phyloP scores from a whole-genome alignment of 2,797 vertebrate genomes.

The Anomalospiza imberbis region DNA sequence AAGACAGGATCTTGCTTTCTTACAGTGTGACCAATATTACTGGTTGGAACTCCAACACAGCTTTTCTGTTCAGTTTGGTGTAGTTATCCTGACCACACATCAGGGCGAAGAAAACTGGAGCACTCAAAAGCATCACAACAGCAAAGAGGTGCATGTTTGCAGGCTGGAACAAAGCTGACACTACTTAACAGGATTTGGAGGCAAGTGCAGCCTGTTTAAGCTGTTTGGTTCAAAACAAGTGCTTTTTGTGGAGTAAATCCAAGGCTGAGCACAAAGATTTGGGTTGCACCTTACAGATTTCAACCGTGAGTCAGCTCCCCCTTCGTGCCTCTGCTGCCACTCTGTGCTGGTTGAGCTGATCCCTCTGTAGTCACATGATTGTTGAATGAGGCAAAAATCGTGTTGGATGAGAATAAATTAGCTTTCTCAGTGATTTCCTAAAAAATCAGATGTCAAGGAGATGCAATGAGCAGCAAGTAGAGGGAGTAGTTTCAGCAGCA shows the following conservation, averaged over 20 bases:
- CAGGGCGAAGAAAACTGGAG: neutral
- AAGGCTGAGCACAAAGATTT: neutral
- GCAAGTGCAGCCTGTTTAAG: neutral
- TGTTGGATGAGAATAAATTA: neutral
- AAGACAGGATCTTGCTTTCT: neutral
- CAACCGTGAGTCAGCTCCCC: neutral
- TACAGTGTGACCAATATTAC: fast-evolving
- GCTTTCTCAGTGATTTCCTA: neutral
- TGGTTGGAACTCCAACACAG: neutral
- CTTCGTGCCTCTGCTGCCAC: neutral
- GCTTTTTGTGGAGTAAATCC: neutral
- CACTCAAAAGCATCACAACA: neutral
- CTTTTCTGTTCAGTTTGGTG: neutral
- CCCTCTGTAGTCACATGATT: neutral
- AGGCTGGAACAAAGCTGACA: neutral
- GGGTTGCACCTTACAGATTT: neutral
- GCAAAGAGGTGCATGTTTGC: neutral
- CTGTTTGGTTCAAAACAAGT: neutral
- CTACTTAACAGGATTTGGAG: neutral
- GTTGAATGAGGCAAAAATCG: neutral
- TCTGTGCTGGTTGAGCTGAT: neutral
- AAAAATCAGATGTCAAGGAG: neutral
- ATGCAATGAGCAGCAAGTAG: neutral
- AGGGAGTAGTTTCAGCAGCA: neutral
- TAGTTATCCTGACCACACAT: neutral